Percentiles rank a stretch among this genome's conserved stretches.
phyloP scores from a whole-genome alignment of 2,888 invertebrate genomes.

The Drosophila falleni region DNA sequence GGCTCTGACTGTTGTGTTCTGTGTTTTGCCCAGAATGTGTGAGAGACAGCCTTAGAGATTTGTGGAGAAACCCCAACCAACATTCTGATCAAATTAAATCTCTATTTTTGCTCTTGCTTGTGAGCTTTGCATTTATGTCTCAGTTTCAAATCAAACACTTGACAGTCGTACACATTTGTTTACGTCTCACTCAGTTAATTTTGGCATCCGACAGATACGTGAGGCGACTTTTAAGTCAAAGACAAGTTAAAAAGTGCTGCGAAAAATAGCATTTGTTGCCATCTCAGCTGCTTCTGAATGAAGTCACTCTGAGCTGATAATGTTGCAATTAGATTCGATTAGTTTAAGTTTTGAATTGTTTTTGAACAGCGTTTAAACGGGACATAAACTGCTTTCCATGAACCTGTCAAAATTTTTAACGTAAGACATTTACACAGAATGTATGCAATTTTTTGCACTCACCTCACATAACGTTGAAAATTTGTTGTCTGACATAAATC shows the following conservation, averaged over 20 bases:
- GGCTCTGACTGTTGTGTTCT: neutral
- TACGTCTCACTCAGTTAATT: slow-evolving; percentile 25
- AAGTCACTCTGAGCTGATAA: slow-evolving; percentile 10
- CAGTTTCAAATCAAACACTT: slow-evolving; percentile 24
- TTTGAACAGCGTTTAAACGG: slow-evolving; percentile 31
- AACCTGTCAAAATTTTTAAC: slow-evolving; percentile 35
- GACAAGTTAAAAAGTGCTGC: slow-evolving; percentile 22
- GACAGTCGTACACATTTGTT: slow-evolving; percentile 28
- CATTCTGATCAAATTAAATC: slow-evolving; percentile 16
- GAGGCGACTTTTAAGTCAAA: slow-evolving; percentile 25
- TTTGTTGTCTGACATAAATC: slow-evolving; percentile 37
- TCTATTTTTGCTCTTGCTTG: neutral
- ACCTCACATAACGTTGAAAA: slow-evolving; percentile 53
- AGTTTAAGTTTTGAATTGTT: slow-evolving; percentile 1
- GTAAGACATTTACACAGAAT: neutral
- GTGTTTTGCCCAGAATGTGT: slow-evolving; percentile 42
- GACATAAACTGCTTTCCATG: slow-evolving; percentile 53
- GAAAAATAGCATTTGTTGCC: slow-evolving; percentile 19
- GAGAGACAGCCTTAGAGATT: slow-evolving; percentile 13
- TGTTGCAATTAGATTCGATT: slow-evolving; percentile 21
- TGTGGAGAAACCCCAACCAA: slow-evolving; percentile 40
- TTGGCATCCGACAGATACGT: slow-evolving; percentile 37
- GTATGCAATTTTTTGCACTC: slow-evolving; percentile 6
- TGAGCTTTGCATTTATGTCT: slow-evolving; percentile 17
- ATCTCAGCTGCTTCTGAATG: slow-evolving; percentile 4